Percentiles rank a stretch among this genome's conserved stretches.
Conservation (phyloP, 2,797 vertebrate genomes). For the Phalanger gymnotis region DNA sequence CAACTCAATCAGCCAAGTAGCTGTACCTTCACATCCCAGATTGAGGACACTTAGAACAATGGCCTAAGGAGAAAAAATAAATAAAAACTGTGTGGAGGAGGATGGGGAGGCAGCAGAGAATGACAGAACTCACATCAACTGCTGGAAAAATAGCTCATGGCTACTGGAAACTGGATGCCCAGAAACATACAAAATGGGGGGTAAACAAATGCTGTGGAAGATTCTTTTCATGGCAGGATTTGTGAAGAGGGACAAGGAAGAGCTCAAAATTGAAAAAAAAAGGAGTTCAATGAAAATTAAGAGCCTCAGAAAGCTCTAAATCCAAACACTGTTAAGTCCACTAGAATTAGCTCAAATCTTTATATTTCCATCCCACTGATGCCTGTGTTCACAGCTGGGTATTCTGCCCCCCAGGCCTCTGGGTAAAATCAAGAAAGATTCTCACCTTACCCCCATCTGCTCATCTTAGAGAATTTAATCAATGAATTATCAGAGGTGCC, state of each 20-base stretch:
- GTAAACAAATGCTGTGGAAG: not conserved
- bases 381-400: not conserved
- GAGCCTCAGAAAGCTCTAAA: conserved; percentile 21
- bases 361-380: conserved; percentile 26
- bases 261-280: not conserved
- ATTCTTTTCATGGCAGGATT: not conserved
- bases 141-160: conserved; percentile 10
- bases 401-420: conserved; percentile 56
- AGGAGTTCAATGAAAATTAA: conserved; percentile 33
- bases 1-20: not conserved
- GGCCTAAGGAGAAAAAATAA: not conserved
- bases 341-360: conserved; percentile 45
- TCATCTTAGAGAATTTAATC: conserved; percentile 63
- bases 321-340: conserved; percentile 9
- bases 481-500: conserved; percentile 50
- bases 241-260: conserved; percentile 18
- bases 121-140: not conserved
- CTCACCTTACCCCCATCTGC: conserved; percentile 15
- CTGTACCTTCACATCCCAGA: not conserved
- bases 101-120: not conserved
- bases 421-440: conserved; percentile 48
- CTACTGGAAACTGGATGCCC: conserved; percentile 22
- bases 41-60: not conserved
- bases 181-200: conserved; percentile 19
- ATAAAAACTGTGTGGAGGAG: not conserved